Percentiles rank a stretch among this genome's conserved stretches.
phyloP scores from a whole-genome alignment of 2,113 vertebrate genomes.

The Halcyon senegalensis region DNA sequence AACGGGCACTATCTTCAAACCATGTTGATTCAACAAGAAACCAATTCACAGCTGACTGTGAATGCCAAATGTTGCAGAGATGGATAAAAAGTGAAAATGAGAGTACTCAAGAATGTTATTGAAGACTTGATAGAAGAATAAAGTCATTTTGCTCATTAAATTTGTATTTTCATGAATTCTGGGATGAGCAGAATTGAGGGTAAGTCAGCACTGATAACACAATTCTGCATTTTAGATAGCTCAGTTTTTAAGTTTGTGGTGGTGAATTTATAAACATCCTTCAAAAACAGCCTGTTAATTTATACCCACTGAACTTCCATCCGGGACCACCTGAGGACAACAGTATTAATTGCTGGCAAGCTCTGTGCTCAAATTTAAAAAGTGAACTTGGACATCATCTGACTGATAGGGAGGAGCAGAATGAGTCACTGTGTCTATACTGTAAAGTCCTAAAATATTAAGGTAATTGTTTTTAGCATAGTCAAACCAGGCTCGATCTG shows the following conservation, averaged over 20 bases:
- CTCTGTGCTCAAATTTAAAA: conserved; percentile 8
- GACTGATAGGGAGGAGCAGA: conserved; percentile 11
- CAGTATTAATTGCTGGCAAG: conserved; percentile 30
- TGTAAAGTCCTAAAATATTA: not conserved
- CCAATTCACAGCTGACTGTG: not conserved
- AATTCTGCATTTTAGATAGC: not conserved
- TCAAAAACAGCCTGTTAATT: not conserved
- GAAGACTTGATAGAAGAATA: not conserved
- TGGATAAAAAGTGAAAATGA: not conserved
- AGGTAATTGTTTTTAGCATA: not conserved
- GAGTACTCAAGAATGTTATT: not conserved
- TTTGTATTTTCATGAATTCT: not conserved
- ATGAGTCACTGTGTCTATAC: not conserved
- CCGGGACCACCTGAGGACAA: not conserved
- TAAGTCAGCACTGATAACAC: not conserved
- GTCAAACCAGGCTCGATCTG: not conserved
- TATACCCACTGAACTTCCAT: conserved; percentile 4
- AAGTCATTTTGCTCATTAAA: not conserved
- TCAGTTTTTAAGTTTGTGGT: not conserved
- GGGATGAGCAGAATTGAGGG: not conserved
- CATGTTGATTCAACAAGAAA: not conserved
- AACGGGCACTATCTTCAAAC: not conserved
- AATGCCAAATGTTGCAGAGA: not conserved
- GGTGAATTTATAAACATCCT: not conserved
- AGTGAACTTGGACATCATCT: conserved; percentile 27